Evolutionary conservation across 2,797 vertebrate genomes (phyloP).

Genomic region (Dryobates pubescens): DNA sequence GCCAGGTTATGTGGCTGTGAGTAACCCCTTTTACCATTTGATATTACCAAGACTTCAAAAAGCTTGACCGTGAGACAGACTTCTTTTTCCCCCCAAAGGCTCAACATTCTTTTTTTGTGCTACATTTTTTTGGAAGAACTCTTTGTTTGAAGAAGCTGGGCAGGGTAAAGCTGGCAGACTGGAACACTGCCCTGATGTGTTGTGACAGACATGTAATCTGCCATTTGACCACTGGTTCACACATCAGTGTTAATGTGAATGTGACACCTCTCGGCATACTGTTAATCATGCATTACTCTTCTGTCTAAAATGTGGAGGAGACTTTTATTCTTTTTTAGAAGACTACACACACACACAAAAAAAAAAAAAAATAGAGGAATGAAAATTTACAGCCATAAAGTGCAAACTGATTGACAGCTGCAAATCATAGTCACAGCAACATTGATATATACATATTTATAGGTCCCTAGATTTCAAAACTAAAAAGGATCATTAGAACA

Average conservation of each 20-base stretch:
- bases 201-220: conserved; percentile 72
- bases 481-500: conserved; percentile 59
- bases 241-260: conserved; percentile 75
- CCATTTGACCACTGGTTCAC: conserved; percentile 73
- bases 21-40: conserved; percentile 46
- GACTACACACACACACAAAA: not conserved
- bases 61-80: conserved; percentile 60
- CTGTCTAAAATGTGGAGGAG: conserved; percentile 68
- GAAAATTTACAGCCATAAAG: conserved; percentile 57
- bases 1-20: conserved; percentile 32
- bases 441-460: conserved; percentile 70
- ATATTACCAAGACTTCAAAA: conserved; percentile 40
- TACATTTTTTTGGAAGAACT: conserved; percentile 59
- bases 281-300: conserved; percentile 73
- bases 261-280: conserved; percentile 73
- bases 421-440: conserved; percentile 66
- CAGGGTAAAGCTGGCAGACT: conserved; percentile 72
- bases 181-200: conserved; percentile 73
- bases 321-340: conserved; percentile 67
- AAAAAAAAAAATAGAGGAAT: conserved; percentile 16
- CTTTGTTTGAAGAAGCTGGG: conserved; percentile 71
- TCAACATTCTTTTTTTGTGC: conserved; percentile 60
- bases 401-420: conserved; percentile 67
- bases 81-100: conserved; percentile 54
- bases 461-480: conserved; percentile 45